A percentile compares a stretch with the other conserved stretches of the same genome.
Evolutionary conservation across 1,140 invertebrate genomes (phyloP).

Genomic region (Stratiolaelaps scimitus): DNA sequence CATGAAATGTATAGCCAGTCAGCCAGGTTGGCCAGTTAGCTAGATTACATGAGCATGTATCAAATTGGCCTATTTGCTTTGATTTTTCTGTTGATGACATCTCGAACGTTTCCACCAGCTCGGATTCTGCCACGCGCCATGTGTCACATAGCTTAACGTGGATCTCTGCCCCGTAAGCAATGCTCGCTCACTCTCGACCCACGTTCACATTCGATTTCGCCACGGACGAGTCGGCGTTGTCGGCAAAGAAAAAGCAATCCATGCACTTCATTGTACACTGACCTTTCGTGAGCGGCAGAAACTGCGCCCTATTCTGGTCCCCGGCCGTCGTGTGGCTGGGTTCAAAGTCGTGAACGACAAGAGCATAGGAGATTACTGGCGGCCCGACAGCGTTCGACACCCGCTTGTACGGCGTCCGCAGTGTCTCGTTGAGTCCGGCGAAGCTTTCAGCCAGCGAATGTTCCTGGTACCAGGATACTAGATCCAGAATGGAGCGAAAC

Average conservation of each 20-base stretch:
- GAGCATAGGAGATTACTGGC: not conserved
- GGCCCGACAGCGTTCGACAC: conserved; percentile 5
- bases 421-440: conserved; percentile 42
- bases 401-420: conserved; percentile 42
- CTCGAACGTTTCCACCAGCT: too few relatives aligned
- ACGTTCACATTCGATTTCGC: too few relatives aligned
- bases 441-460: conserved; percentile 80
- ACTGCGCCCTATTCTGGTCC: not conserved
- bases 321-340: conserved; percentile 20
- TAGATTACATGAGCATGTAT: too few relatives aligned
- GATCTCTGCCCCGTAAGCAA: too few relatives aligned
- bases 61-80: too few relatives aligned
- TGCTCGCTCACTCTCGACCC: too few relatives aligned
- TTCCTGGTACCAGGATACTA: conserved; percentile 76
- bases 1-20: not conserved
- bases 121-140: too few relatives aligned
- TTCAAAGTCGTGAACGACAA: conserved; percentile 10
- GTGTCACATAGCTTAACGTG: too few relatives aligned
- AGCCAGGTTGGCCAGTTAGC: conserved; percentile 25
- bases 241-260: too few relatives aligned
- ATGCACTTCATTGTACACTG: too few relatives aligned
- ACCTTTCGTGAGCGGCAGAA: conserved; percentile 22
- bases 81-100: too few relatives aligned
- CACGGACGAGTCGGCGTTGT: too few relatives aligned
- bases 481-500: conserved; percentile 44